phyloP scores from a whole-genome alignment of 2,888 invertebrate genomes.

The Subacronicta megacephala region DNA sequence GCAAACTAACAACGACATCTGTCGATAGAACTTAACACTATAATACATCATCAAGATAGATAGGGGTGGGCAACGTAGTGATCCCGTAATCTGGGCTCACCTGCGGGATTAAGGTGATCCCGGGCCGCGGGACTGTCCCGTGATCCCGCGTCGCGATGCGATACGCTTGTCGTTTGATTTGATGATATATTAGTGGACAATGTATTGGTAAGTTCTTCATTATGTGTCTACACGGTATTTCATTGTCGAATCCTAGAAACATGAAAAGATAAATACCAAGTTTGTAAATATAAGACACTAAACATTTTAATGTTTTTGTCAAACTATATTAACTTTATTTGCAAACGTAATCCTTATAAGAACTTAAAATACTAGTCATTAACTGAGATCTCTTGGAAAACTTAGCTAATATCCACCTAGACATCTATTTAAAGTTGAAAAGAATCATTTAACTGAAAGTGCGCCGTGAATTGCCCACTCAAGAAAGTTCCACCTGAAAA shows the following conservation, averaged over 20 bases:
- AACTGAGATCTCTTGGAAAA: slow-evolving; percentile 43
- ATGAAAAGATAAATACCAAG: too few relatives aligned
- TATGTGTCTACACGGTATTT: too few relatives aligned
- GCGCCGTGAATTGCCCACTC: slow-evolving; percentile 76
- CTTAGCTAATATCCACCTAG: slow-evolving; percentile 56
- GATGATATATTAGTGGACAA: slow-evolving; percentile 45
- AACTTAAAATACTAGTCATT: slow-evolving; percentile 46
- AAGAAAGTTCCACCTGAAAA: slow-evolving; percentile 82
- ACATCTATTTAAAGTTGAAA: slow-evolving; percentile 65
- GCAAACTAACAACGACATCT: slow-evolving; percentile 67
- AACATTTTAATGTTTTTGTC: too few relatives aligned
- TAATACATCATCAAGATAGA: slow-evolving; percentile 82
- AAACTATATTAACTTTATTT: slow-evolving; percentile 10
- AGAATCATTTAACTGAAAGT: slow-evolving; percentile 73
- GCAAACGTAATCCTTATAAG: slow-evolving; percentile 15
- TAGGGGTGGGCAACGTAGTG: slow-evolving; percentile 63
- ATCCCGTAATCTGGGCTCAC: slow-evolving; percentile 74
- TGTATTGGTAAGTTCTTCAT: not conserved
- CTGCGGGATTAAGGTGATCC: slow-evolving; percentile 75
- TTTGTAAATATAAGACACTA: too few relatives aligned
- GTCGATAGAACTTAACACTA: slow-evolving; percentile 72
- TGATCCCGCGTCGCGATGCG: slow-evolving; percentile 57
- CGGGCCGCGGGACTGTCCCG: slow-evolving; percentile 58
- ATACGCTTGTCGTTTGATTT: slow-evolving; percentile 57
- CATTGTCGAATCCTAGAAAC: too few relatives aligned